phyloP scores from a whole-genome alignment of 2,113 vertebrate species.

The Terrapene triunguis region DNA sequence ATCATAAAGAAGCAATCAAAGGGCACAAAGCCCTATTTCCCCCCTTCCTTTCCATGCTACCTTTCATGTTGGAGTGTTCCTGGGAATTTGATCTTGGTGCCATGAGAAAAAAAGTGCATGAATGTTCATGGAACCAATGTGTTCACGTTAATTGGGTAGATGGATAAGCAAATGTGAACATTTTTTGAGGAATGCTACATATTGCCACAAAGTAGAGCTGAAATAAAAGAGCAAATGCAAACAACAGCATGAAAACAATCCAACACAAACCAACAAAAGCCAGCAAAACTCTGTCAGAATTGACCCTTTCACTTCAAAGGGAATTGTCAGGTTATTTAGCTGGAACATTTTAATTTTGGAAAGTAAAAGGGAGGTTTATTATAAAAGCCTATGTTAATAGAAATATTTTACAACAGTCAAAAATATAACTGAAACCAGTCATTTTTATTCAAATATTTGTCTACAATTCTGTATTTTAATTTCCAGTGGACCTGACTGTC shows the following conservation, averaged over 20 bases:
- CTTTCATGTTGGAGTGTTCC: not conserved
- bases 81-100: not conserved
- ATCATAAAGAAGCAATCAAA: constrained; percentile 48
- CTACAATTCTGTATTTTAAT: not conserved
- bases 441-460: not conserved
- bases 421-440: not conserved
- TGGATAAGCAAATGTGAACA: constrained; percentile 80
- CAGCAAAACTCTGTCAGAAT: constrained; percentile 48
- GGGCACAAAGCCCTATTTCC: constrained; percentile 10
- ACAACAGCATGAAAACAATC: constrained; percentile 64
- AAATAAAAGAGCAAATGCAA: constrained; percentile 59
- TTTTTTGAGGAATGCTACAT: constrained; percentile 69
- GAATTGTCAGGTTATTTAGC: not conserved
- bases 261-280: constrained; percentile 70
- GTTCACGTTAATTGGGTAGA: constrained; percentile 44
- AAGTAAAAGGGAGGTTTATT: constrained; percentile 52
- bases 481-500: not conserved
- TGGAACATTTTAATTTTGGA: constrained; percentile 19
- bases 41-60: not conserved
- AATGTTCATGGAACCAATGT: not conserved
- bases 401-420: not conserved
- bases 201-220: constrained; percentile 58
- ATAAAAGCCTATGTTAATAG: not conserved
- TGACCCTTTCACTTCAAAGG: constrained; percentile 17
- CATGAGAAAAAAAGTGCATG: not conserved